Conservation (phyloP, 2,797 vertebrate genomes). For the Stomatorhinus walkeri region DNA sequence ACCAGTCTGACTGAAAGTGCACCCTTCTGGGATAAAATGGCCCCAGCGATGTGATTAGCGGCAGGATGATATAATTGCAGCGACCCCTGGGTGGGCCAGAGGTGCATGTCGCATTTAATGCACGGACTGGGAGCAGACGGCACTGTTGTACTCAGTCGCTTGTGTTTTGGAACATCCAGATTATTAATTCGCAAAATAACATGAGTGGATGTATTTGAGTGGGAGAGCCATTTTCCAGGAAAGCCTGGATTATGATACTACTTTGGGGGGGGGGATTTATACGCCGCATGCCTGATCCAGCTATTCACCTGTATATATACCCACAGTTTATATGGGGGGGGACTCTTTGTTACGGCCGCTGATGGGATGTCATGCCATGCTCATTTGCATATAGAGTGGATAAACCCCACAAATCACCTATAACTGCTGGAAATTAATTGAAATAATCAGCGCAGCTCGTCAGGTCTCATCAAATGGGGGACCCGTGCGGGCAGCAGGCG, state of each 20-base stretch:
- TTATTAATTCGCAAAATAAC: background rate
- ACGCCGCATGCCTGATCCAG: background rate
- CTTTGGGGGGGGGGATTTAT: background rate
- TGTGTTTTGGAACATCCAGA: background rate
- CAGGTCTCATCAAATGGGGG: background rate
- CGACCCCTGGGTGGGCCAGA: background rate
- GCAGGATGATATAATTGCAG: background rate
- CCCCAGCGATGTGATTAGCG: background rate
- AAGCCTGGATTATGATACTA: background rate
- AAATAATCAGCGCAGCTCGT: background rate
- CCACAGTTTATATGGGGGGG: background rate
- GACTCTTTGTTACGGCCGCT: background rate
- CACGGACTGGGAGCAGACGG: background rate
- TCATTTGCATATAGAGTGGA: slow-evolving; percentile 18
- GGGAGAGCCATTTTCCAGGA: background rate
- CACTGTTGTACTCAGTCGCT: background rate
- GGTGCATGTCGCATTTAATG: background rate
- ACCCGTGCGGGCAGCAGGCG: background rate
- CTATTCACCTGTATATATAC: background rate
- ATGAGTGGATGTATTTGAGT: background rate
- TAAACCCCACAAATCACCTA: slow-evolving; percentile 13
- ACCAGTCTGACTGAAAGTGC: background rate
- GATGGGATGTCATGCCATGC: background rate
- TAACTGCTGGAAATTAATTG: slow-evolving; percentile 1
- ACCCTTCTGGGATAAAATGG: background rate